phyloP scores from a whole-genome alignment of 2,888 invertebrate genomes.

The Trichopoda pennipes region DNA sequence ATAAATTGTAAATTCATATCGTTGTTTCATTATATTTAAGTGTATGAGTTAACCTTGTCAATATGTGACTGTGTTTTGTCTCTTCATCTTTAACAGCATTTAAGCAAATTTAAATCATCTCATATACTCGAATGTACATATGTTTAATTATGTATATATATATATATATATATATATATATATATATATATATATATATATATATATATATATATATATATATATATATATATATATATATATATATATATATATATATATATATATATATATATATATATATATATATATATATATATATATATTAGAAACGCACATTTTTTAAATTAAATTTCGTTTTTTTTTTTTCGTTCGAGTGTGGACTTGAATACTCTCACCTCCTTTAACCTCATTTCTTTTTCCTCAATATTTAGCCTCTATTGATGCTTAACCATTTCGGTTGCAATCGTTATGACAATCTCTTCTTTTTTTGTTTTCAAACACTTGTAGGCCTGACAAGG shows the following conservation, averaged over 20 bases:
- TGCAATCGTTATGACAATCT: conserved; percentile 11
- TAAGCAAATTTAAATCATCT: neutral
- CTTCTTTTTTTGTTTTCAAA: conserved; percentile 11
- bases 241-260: neutral
- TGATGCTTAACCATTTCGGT: neutral
- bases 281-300: neutral
- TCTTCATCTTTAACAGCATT: neutral
- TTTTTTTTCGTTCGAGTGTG: neutral
- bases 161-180: neutral
- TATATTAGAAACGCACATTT: conserved; percentile 29
- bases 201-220: too few species aligned
- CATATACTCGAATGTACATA: neutral
- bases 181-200: neutral
- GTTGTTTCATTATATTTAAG: conserved; percentile 2
- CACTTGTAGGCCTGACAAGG: conserved; percentile 57
- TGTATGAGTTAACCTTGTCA: conserved; percentile 38
- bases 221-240: neutral
- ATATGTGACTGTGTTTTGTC: conserved; percentile 1
- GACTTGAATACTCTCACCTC: conserved; percentile 16
- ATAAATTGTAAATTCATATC: neutral
- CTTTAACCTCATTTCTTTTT: conserved; percentile 48
- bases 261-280: neutral
- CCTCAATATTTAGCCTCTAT: neutral
- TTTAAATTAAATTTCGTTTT: neutral
- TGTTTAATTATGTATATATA: neutral